Evolutionary conservation across 2,797 vertebrate species (phyloP).

Genomic region (Sylvia borin): DNA sequence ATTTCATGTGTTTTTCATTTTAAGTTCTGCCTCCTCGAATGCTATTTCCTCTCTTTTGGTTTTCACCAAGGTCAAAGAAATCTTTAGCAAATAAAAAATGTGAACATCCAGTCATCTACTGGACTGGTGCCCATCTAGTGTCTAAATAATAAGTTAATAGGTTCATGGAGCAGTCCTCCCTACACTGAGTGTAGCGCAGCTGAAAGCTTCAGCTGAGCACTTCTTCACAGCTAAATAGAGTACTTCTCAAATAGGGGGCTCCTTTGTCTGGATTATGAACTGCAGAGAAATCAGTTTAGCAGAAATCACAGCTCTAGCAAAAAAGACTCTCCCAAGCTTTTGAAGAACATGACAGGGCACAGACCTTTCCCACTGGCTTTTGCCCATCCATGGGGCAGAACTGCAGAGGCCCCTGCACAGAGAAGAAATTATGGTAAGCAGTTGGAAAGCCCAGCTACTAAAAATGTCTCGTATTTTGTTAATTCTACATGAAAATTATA

Average conservation of each 20-base stretch:
- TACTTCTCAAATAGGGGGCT: neutral
- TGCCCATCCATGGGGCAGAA: neutral
- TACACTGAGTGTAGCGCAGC: neutral
- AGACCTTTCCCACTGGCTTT: neutral
- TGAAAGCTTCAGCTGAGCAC: constrained; percentile 10
- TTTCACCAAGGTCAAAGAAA: constrained; percentile 74
- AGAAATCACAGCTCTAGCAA: neutral
- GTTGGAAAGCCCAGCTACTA: neutral
- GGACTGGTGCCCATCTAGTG: constrained; percentile 56
- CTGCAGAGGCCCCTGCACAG: neutral
- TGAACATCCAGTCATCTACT: constrained; percentile 52
- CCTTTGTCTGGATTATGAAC: neutral
- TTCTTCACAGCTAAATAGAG: neutral
- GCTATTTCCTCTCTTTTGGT: constrained; percentile 73
- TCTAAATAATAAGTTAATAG: constrained; percentile 61
- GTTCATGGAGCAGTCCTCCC: constrained; percentile 4
- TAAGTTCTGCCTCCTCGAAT: constrained; percentile 69
- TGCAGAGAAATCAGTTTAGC: neutral
- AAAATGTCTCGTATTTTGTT: constrained; percentile 5
- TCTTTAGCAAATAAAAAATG: constrained; percentile 71
- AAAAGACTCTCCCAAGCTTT: neutral
- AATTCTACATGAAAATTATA: neutral
- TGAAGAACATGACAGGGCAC: neutral
- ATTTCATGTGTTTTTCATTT: constrained; percentile 78
- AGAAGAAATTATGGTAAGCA: neutral